Base-by-base conservation (phyloP, 23 tunicate species). In the Diplosoma virens region DNA sequence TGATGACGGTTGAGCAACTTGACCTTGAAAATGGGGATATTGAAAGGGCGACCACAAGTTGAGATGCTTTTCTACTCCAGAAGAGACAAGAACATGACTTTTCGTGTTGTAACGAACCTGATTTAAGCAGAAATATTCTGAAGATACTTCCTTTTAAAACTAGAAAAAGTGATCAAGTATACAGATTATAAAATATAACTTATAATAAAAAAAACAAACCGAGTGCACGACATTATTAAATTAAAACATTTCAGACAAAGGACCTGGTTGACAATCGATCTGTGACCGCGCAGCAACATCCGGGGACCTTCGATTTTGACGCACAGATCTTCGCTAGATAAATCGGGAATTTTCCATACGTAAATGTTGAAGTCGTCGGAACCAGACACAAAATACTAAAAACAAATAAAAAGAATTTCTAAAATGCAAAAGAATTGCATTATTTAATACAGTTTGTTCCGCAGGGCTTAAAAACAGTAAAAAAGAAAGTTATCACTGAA, bases 201-300 rank as follows among this genome's bases (percentile, higher is more conserved):
- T n/a, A n/a, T n/a, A n/a, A n/a, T n/a, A n/a, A n/a, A n/a, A n/a
- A n/a, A n/a, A n/a, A n/a, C n/a, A n/a, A n/a, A n/a, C n/a, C n/a
- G n/a, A n/a, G n/a, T n/a, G n/a, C n/a, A n/a, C n/a, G n/a, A n/a
- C n/a, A n/a, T n/a, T n/a, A n/a, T n/a, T n/a, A n/a, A n/a, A n/a
- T n/a, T n/a, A n/a, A n/a, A n/a, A n/a, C n/a, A n/a, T n/a, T n/a
- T n/a, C n/a, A n/a, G n/a, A n/a, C n/a, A n/a, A n/a, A n/a, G n/a
- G 31, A 87, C 95, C 74, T 87, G 95, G 70, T 87, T 87, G 3
- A 87, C 95, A 4, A 87, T 82, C 0, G 95, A 87, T 41, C 86
- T 60, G 45, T 87, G 95, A 18, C 95, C 87, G 6, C 30, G 50
- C 30, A 87, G 54, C 7, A 81, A 46, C 72, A 83, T 75, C n/a